Base-by-base conservation (phyloP, 2,797 vertebrate species). In the Nyctalus aviator region DNA sequence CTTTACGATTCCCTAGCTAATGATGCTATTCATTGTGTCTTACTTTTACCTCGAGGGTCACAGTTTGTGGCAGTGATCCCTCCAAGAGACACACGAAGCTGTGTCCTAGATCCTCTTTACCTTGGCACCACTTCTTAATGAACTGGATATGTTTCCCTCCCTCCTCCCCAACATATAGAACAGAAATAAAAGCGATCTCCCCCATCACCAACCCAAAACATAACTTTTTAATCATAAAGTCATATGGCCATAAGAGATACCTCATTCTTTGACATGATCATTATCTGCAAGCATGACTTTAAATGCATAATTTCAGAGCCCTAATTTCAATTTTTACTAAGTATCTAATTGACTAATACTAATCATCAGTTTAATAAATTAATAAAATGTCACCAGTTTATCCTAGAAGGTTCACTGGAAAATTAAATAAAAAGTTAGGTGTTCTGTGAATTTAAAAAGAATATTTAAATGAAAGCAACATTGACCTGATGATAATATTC, bases 341-440 rank as follows among this genome's bases (percentile, higher is more conserved):
- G 78, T 94, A 53, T 84, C 14, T 94, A 75, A 72, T 71, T 73
- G 77, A 53, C 30, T 78, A 17, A 72, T 79, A 57, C 20, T 90
- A 72, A 10, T 44, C 44, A 44, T 10, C 44, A 44, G 44, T 44
- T 44, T 44, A 44, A 44, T 44, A 44, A 44, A 44, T 44, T 44
- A 44, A 44, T 44, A 44, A 44, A 44, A 83, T 69, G 9, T 79
- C 72, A 81, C 18, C 35, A 73, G 12, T 78, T 93, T 88, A 72
- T 76, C 35, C 41, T 81, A 27, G 55, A 69, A 4, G 10, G 8
- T 25, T 90, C 59, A 85, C 57, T 94, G 8, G 62, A 78, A 83
- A 68, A 73, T 82, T 32, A 71, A 20, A 44, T 64, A 41, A 85
- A 73, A 72, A 75, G 20, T 69, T 69, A 55, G 21, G 57, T 83